Base-by-base conservation (phyloP, 2,113 vertebrate species). In the Uria aalge region DNA sequence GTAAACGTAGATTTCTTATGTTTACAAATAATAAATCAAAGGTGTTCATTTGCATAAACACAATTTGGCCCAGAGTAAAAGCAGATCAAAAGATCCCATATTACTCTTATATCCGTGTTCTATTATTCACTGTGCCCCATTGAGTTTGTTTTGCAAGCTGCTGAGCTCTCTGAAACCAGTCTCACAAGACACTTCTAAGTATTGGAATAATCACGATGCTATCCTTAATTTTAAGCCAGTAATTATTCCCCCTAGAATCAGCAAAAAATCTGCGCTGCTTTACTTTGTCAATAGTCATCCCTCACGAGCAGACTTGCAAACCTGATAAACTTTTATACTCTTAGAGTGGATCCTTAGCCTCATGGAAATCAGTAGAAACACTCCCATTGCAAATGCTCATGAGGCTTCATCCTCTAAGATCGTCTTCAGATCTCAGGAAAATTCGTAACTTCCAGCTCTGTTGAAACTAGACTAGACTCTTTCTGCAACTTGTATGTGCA, bases 401-500 rank as follows among this genome's bases (percentile, higher is more conserved):
- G 52, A 77, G 34, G 1, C 2, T 38, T 80, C 36, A 62, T 16
- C 4, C 8, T 62, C 3, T 6, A 82, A 57, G 18, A 43, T 5
- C 9, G 6, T 62, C 15, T 88, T 68, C 41, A 15, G 10, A 55
- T 7, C 8, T 43, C 11, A 79, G 16, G 34, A 59, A 75, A 60
- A 64, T 17, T n/a, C 9, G 8, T 59, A 79, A 24, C 4, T 68
- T 80, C 52, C 30, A 53, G 5, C 7, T 75, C 40, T 63, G 38
- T 19, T 62, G 40, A 34, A 95, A 50, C 7, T 53, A 32, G 48
- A 60, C 12, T 40, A 50, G 23, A 24, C 3, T 53, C 8, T 50
- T 43, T 38, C 36, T 66, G 36, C 7, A 38, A 38, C 22, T 66
- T 45, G 4, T 17, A 5, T 2, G 0, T 26, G 27, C 1, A 0